Percentiles rank a stretch among this genome's conserved stretches.
These are phyloP conservation scores for Xylota sylvarum DNA, from an alignment of 2,888 invertebrate genomes.

Conservation along the genomic window DNA sequence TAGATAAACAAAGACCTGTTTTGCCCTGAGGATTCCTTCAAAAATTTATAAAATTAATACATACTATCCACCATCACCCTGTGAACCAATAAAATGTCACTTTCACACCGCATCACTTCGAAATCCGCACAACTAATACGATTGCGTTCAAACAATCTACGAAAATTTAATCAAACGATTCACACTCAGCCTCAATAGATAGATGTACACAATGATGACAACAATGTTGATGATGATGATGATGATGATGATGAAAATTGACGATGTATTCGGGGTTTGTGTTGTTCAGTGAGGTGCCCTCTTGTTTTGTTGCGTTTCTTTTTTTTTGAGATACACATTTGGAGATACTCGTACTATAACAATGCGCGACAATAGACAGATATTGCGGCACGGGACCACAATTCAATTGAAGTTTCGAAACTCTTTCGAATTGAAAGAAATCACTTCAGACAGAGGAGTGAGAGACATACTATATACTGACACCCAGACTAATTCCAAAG, in stretches of 20 bases:
- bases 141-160: constrained; percentile 74
- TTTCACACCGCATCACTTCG: constrained; percentile 33
- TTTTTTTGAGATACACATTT: constrained; percentile 5
- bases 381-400: constrained; percentile 72
- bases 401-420: constrained; percentile 75
- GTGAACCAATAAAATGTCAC: constrained; percentile 59
- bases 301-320: constrained; percentile 37
- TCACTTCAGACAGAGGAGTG: constrained; percentile 34
- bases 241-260: constrained; percentile 47
- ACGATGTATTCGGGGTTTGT: constrained; percentile 40
- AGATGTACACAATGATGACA: constrained; percentile 51
- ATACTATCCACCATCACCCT: constrained; percentile 23
- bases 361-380: constrained; percentile 51
- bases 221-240: constrained; percentile 15
- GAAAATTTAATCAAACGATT: constrained; percentile 71
- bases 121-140: constrained; percentile 54
- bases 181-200: constrained; percentile 31
- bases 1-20: too few relatives aligned
- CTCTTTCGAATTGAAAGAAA: constrained; percentile 60
- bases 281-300: neutral
- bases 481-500: constrained; percentile 29
- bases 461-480: neutral
- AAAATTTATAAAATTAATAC: too few relatives aligned
- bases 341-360: constrained; percentile 41
- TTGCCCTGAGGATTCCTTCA: neutral